A percentile compares a stretch with the other conserved stretches of the same genome.
phyloP scores from a whole-genome alignment of 2,113 vertebrate species.

The Pluvianellus socialis region DNA sequence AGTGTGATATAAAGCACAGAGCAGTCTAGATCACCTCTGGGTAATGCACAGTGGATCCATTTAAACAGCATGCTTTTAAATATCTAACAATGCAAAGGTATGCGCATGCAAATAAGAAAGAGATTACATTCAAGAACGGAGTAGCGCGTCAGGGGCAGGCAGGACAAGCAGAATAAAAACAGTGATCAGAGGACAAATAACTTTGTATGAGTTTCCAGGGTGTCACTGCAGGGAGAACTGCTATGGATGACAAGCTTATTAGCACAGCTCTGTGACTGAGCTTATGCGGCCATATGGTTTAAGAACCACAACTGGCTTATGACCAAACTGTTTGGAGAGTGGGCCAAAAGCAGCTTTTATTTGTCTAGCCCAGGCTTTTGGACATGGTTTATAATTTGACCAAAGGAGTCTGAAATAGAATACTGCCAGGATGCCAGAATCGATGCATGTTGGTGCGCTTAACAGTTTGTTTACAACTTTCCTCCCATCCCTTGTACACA shows the following conservation, averaged over 20 bases:
- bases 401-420: neutral
- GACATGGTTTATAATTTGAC: neutral
- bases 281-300: neutral
- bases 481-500: neutral
- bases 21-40: neutral
- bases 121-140: neutral
- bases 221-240: neutral
- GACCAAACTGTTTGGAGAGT: neutral
- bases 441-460: neutral
- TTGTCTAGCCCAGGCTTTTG: neutral
- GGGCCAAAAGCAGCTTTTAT: neutral
- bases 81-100: neutral
- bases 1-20: neutral
- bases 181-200: neutral
- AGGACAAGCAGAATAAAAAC: neutral
- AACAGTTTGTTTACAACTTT: neutral
- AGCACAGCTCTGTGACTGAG: neutral
- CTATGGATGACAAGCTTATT: neutral
- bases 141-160: accelerated
- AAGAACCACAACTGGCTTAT: neutral
- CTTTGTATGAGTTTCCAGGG: neutral
- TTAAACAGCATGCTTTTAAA: neutral
- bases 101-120: neutral
- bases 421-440: neutral
- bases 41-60: neutral